Conservation (phyloP, 2,113 vertebrate genomes). For the Eurystomus gularis region DNA sequence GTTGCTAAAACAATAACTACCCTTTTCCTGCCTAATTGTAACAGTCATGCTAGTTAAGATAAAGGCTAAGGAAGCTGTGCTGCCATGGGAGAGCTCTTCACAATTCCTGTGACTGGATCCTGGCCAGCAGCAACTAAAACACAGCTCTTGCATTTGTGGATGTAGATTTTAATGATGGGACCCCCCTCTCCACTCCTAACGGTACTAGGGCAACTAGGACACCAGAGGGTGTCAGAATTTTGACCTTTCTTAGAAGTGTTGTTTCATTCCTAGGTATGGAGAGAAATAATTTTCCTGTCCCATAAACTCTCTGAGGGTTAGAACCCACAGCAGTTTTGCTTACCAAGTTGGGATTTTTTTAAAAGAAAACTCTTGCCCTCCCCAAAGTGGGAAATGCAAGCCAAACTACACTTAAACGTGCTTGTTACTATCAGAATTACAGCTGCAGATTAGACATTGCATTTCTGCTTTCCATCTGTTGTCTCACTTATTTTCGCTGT, state of each 20-base stretch:
- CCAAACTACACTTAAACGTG: not conserved
- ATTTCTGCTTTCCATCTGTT: slow-evolving; percentile 50
- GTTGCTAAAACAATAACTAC: not conserved
- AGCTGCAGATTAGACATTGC: slow-evolving; percentile 19
- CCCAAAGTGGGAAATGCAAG: not conserved
- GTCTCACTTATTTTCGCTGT: slow-evolving; percentile 36
- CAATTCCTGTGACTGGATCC: not conserved
- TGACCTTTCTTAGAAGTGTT: not conserved
- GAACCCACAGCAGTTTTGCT: not conserved
- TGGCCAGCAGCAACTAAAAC: not conserved
- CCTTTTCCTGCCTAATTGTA: not conserved
- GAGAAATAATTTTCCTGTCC: not conserved
- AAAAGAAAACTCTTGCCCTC: not conserved
- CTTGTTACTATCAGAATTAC: not conserved
- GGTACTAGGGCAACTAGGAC: not conserved
- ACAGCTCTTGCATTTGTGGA: not conserved
- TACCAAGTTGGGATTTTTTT: not conserved
- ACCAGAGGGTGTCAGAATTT: not conserved
- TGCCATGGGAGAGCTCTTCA: not conserved
- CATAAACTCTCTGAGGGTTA: not conserved
- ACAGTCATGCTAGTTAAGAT: not conserved
- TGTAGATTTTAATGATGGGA: not conserved
- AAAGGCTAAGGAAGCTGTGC: not conserved
- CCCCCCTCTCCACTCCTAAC: not conserved
- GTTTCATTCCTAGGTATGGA: not conserved